Conservation (phyloP, 2,888 invertebrate species). For the Hypomecis punctinalis region DNA sequence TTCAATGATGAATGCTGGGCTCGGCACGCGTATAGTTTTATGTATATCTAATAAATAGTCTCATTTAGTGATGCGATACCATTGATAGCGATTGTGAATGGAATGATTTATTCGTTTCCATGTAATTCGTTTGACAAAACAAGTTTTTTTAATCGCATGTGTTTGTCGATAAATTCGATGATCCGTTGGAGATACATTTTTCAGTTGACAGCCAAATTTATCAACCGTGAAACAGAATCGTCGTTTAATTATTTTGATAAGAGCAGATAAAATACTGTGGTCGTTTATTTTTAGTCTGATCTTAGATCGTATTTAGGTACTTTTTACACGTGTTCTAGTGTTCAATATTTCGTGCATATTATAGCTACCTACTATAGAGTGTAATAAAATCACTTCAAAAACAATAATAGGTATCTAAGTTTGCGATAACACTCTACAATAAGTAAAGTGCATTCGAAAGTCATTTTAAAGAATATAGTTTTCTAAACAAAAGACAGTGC, state of each 20-base stretch:
- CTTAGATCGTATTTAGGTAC: too few species aligned
- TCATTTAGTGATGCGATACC: slow-evolving; percentile 71
- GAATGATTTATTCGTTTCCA: slow-evolving; percentile 74
- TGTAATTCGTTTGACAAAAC: slow-evolving; percentile 69
- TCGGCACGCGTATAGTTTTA: slow-evolving; percentile 73
- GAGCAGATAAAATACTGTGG: slow-evolving; percentile 5
- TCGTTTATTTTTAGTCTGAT: slow-evolving; percentile 2
- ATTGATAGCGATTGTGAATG: slow-evolving; percentile 68
- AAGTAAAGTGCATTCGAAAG: too few species aligned
- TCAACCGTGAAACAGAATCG: slow-evolving; percentile 32
- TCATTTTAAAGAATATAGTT: too few species aligned
- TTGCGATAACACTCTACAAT: too few species aligned
- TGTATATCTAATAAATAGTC: slow-evolving; percentile 74
- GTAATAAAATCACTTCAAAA: too few species aligned
- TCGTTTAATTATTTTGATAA: slow-evolving; percentile 34
- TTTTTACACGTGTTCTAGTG: too few species aligned
- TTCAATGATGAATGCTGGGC: slow-evolving; percentile 69
- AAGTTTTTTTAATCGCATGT: slow-evolving; percentile 58
- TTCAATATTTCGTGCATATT: too few species aligned
- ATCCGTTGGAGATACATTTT: slow-evolving; percentile 60
- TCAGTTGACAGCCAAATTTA: slow-evolving; percentile 40
- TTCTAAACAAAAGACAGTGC: too few species aligned
- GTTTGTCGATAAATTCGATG: slow-evolving; percentile 55
- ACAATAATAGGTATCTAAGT: too few species aligned
- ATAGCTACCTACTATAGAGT: too few species aligned